Percentiles rank a stretch among this genome's conserved stretches.
These are phyloP conservation scores for Camponotus vicinus DNA, from an alignment of 1,140 invertebrate genomes.

Conservation along the genomic window DNA sequence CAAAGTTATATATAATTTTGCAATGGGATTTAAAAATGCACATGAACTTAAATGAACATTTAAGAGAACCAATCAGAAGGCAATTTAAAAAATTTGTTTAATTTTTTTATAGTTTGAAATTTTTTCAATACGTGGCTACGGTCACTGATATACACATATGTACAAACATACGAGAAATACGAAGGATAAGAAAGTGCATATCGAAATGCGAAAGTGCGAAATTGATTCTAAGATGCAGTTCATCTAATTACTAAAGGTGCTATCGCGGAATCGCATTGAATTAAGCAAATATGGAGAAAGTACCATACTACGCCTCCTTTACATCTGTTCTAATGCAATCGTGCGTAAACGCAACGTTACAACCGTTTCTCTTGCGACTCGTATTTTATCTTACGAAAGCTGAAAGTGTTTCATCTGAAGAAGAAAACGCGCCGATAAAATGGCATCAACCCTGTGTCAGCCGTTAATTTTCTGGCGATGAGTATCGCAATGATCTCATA, in stretches of 20 bases:
- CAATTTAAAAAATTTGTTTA: background rate
- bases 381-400: slow-evolving; percentile 33
- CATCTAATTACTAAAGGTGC: background rate
- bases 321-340: slow-evolving; percentile 54
- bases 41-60: background rate
- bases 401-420: slow-evolving; percentile 32
- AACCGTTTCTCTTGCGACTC: slow-evolving; percentile 23
- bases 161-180: too few relatives aligned
- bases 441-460: background rate
- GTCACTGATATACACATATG: too few relatives aligned
- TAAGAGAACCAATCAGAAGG: background rate
- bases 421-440: slow-evolving; percentile 6
- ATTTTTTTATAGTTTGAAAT: background rate
- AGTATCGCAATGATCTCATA: slow-evolving; percentile 3
- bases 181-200: slow-evolving; percentile 3
- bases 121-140: background rate
- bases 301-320: slow-evolving; percentile 30
- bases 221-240: background rate
- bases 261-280: slow-evolving; percentile 52
- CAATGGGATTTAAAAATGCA: background rate
- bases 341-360: slow-evolving; percentile 19
- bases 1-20: background rate
- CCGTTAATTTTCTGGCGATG: background rate
- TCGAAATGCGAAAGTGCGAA: slow-evolving; percentile 6
- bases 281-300: slow-evolving; percentile 58